These are phyloP conservation scores for Elaphurus davidianus DNA, from an alignment of 2,113 vertebrate species.

Conservation along the genomic window DNA sequence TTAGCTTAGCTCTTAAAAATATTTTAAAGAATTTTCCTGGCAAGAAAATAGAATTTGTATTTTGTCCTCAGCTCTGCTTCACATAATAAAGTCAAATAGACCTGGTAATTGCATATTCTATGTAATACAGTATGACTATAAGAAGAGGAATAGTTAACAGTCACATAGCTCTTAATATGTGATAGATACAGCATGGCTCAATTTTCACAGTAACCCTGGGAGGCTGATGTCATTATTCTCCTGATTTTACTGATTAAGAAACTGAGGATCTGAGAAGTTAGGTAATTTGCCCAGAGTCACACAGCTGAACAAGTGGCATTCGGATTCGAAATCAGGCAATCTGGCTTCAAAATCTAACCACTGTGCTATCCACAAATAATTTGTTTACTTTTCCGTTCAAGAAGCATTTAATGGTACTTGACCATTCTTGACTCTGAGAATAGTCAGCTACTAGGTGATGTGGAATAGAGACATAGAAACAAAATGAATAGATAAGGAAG, in stretches of 20 bases:
- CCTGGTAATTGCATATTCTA: background rate
- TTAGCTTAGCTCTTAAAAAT: background rate
- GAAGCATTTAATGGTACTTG: background rate
- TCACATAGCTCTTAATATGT: background rate
- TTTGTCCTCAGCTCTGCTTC: constrained; percentile 21
- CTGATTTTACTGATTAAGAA: background rate
- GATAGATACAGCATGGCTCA: background rate
- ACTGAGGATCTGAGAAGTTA: background rate
- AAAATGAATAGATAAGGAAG: background rate
- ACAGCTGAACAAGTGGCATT: background rate
- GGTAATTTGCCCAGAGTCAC: background rate
- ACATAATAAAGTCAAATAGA: background rate
- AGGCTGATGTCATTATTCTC: background rate
- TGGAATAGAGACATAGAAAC: background rate
- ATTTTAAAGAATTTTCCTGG: background rate
- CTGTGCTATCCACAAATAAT: background rate
- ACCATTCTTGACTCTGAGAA: background rate
- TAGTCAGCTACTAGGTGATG: background rate
- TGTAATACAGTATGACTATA: background rate
- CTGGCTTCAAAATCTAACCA: background rate
- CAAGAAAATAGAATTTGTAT: background rate
- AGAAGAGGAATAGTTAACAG: background rate
- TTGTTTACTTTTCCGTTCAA: background rate
- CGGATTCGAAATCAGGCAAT: background rate
- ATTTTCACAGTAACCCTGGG: background rate